These are phyloP conservation scores for Urocitellus parryii DNA, from an alignment of 2,113 vertebrate genomes.

Conservation along the genomic window DNA sequence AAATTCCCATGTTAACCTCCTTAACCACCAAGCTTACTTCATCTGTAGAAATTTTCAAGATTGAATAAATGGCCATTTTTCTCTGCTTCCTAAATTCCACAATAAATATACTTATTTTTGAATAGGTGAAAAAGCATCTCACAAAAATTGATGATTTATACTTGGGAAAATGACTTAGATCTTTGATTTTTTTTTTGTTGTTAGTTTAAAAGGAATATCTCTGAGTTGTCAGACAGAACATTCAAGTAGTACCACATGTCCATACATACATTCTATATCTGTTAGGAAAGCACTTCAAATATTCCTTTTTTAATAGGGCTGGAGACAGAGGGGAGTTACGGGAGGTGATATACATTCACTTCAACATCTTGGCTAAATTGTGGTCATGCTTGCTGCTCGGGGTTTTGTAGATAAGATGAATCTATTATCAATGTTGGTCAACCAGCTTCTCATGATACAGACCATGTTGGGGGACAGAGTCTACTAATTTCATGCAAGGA, in stretches of 20 bases:
- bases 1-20: neutral
- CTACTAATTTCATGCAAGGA: constrained; percentile 63
- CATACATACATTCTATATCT: constrained; percentile 35
- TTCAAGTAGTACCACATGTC: neutral
- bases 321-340: neutral
- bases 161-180: neutral
- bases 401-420: constrained; percentile 36
- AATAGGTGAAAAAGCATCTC: neutral
- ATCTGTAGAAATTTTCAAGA: neutral
- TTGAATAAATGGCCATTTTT: neutral
- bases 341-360: neutral
- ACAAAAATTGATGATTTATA: neutral
- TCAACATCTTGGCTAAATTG: constrained; percentile 49
- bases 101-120: neutral
- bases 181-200: neutral
- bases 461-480: neutral
- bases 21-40: neutral
- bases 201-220: neutral
- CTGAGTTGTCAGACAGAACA: constrained; percentile 35
- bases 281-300: constrained; percentile 64
- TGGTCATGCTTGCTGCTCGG: constrained; percentile 27
- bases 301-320: neutral
- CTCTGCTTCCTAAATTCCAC: neutral
- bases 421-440: constrained; percentile 59
- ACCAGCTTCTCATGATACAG: constrained; percentile 54